Evolutionary conservation across 2,797 vertebrate species (phyloP).

Genomic region (Okamejei kenojei): DNA sequence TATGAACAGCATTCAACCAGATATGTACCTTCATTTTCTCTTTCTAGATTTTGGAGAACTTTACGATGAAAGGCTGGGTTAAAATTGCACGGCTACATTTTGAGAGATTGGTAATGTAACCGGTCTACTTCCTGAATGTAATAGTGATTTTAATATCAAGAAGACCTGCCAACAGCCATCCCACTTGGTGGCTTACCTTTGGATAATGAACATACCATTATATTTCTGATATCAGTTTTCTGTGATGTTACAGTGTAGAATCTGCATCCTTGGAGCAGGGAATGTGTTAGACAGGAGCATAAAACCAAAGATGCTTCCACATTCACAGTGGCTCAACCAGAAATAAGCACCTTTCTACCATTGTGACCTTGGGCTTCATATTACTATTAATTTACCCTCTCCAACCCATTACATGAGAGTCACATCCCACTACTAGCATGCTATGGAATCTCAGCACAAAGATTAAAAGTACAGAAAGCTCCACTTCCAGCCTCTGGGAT

Average conservation of each 20-base stretch:
- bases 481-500: background rate
- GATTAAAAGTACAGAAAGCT: background rate
- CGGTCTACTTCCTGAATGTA: background rate
- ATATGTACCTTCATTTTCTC: background rate
- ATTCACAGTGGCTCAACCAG: background rate
- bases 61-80: background rate
- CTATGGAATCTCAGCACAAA: background rate
- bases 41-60: background rate
- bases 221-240: background rate
- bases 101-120: background rate
- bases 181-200: background rate
- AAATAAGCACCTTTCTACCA: background rate
- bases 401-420: background rate
- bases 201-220: background rate
- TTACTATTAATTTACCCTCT: background rate
- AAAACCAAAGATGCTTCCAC: background rate
- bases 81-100: background rate
- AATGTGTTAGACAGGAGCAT: background rate
- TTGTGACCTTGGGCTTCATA: background rate
- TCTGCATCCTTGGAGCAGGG: background rate
- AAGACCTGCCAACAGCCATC: background rate
- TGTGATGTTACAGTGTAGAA: background rate
- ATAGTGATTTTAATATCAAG: background rate
- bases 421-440: background rate
- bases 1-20: background rate